Evolutionary conservation across 1,140 invertebrate species (phyloP), one percentile per base, ranked within the genome.

Genomic region (Acromyrmex heyeri): DNA sequence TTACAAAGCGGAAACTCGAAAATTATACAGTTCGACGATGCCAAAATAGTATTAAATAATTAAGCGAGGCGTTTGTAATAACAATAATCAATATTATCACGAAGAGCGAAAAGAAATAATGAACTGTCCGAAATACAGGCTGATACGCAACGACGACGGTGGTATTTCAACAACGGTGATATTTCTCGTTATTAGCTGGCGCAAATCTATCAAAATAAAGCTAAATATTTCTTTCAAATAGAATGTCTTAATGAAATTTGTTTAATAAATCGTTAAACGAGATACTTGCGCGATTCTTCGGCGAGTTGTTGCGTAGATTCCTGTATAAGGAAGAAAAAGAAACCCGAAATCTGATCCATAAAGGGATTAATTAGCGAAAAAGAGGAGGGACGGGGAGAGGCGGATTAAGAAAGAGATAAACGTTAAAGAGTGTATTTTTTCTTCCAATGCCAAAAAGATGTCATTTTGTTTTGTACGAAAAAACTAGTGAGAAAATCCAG

Each of bases 391-490:
- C 53, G 87, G 88, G 85, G 72, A 85, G 73, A 73, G 90, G 88
- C 30, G 78, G 86, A 69, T 82, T 90, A 89, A 91, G 83, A 89
- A 91, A 90, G 88, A 88, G 91, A 88, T 87, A 91, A 90, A 90
- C 81, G 81, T 90, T 88, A 87, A 90, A 92, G 92, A 92, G 91
- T 93, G 91, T 95, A 94, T 93, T 94, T 95, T 95, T 95, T 94
- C 94, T 95, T 95, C 94, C 92, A 94, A 95, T 94, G 94, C 94
- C 94, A 95, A 95, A 95, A 95, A 93, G 92, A 94, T 93, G 93
- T 91, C 93, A 93, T 94, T 94, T 94, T 95, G 94, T 94, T 93
- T 93, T 93, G 65, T 94, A 94, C 88, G 91, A 93, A 94, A 93
- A 94, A 92, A 79, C 57, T 81, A 78, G 48, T 86, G 87, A 90